These are phyloP conservation scores for Diarsia brunnea DNA, from an alignment of 2,888 invertebrate genomes.

Conservation along the genomic window DNA sequence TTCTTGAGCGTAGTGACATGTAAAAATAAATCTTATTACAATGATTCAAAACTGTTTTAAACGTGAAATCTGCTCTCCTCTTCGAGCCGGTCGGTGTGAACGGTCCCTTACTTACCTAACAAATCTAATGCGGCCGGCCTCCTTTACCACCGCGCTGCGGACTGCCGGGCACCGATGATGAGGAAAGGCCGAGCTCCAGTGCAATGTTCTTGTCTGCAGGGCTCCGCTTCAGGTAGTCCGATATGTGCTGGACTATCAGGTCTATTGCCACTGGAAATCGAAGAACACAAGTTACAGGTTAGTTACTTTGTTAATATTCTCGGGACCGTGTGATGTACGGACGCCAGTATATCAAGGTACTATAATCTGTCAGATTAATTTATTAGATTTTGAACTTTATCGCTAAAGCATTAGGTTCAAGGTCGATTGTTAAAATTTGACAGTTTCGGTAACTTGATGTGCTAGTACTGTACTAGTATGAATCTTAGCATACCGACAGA, in stretches of 20 bases:
- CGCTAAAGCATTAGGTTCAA: too few species aligned
- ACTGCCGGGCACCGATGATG: conserved; percentile 82
- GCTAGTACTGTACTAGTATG: neutral
- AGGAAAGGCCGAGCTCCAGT: conserved; percentile 74
- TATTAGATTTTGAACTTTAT: too few species aligned
- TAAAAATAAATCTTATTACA: too few species aligned
- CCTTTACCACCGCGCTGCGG: conserved; percentile 84
- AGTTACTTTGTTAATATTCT: neutral
- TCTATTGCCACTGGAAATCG: conserved; percentile 97
- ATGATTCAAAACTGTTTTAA: too few species aligned
- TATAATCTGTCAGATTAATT: too few species aligned
- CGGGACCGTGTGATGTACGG: neutral
- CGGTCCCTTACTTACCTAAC: too few species aligned
- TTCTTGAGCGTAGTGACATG: too few species aligned
- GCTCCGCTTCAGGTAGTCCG: conserved; percentile 94
- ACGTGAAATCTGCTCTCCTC: too few species aligned
- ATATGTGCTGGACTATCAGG: conserved; percentile 98
- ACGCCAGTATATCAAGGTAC: too few species aligned
- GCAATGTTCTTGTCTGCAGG: conserved; percentile 72
- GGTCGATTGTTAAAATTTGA: too few species aligned
- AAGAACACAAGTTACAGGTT: neutral
- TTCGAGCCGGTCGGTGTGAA: too few species aligned
- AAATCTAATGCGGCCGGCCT: conserved; percentile 84
- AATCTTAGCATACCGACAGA: neutral
- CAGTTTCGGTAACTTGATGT: too few species aligned